These are phyloP conservation scores for Sphecodes monilicornis DNA, from an alignment of 2,888 invertebrate genomes.

Conservation along the genomic window DNA sequence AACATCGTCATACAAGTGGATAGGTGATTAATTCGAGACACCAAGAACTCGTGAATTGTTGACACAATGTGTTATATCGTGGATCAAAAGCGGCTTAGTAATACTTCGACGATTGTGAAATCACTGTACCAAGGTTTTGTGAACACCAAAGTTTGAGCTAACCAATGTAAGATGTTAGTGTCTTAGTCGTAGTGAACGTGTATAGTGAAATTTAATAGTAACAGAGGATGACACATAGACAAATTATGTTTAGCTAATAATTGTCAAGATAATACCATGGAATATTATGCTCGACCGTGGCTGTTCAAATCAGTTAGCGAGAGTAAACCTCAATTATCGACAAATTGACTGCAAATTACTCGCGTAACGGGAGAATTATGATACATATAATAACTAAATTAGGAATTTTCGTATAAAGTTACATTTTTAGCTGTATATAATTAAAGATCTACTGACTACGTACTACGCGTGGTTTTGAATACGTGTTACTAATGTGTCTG, in stretches of 20 bases:
- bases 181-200: neutral
- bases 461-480: neutral
- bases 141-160: neutral
- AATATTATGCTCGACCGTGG: neutral
- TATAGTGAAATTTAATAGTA: neutral
- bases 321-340: neutral
- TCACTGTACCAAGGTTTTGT: neutral
- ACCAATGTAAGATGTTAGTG: neutral
- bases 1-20: neutral
- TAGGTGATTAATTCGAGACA: neutral
- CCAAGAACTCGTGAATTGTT: neutral
- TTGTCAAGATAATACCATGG: neutral
- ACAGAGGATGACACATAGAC: neutral
- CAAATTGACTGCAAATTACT: neutral
- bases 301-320: neutral
- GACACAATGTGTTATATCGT: constrained; percentile 1
- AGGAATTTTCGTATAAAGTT: neutral
- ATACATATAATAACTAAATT: neutral
- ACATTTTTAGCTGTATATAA: neutral
- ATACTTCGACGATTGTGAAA: neutral
- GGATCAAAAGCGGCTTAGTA: neutral
- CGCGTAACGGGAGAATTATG: neutral
- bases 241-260: neutral
- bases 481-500: neutral
- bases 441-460: neutral